Evolutionary conservation across 1,140 invertebrate genomes (phyloP), one percentile per base, ranked within the genome.

Genomic region (Andrena cerasifolii): DNA sequence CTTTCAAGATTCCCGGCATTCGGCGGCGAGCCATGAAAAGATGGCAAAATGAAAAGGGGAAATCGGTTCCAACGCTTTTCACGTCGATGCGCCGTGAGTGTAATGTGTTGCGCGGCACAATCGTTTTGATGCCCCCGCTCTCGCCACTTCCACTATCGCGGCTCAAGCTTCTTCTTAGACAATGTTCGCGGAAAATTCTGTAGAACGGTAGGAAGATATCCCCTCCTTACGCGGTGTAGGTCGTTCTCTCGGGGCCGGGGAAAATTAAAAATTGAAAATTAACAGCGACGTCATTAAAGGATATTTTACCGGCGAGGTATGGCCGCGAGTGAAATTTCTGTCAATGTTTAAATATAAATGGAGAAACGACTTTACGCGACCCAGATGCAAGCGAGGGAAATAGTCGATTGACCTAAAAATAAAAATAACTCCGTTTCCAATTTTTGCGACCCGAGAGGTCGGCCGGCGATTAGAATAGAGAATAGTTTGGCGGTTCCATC

Each of bases 1-100:
- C 67, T 78, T 78, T 72, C 43, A 78, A 54, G 43, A 43, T 58
- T 18, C 16, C 16, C 28, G 3, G 14, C 8, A 16, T 56, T 3
- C 53, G 14, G 26, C 58, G 43, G 16, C 31, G 28, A 51, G 40
- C 40, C 53, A 28, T 43, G 43, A 66, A 74, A 74, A 66, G 49
- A 62, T 62, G 5, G 45, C 21, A n/a, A 72, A 72, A 2, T n/a
- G n/a, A 51, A 40, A 58, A 43, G 5, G 36, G 26, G 62, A 21
- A 24, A 53, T 67, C 67, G 62, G 31, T 36, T 58, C 40, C 33
- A 12, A 21, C n/a, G 51, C 40, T 75, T 31, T 45, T 31, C 56
- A 16, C 31, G 43, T n/a, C 21, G 58, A 40, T 56, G 51, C 21
- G 21, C 8, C 45, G 26, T 10, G 36, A 8, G 51, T 26, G 70